These are phyloP conservation scores for Eudyptes chrysolophus DNA, from an alignment of 2,113 vertebrate species.

Conservation along the genomic window DNA sequence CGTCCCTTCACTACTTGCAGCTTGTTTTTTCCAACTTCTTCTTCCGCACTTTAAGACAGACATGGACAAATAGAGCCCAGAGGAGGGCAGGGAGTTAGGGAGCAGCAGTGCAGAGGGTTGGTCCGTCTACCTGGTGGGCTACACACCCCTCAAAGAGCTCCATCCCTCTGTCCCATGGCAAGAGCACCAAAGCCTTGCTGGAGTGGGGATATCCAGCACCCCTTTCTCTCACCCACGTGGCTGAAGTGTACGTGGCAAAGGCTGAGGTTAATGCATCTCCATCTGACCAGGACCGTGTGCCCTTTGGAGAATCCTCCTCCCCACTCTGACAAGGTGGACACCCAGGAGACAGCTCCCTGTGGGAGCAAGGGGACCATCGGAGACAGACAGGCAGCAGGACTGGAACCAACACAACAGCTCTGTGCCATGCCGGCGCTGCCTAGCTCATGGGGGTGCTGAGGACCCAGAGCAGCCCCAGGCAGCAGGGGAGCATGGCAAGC, in stretches of 20 bases:
- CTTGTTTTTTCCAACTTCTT: background rate
- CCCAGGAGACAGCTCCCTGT: background rate
- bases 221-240: background rate
- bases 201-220: accelerated
- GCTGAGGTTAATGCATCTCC: background rate
- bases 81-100: background rate
- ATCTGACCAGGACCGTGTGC: accelerated
- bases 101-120: background rate
- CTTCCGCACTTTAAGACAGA: background rate
- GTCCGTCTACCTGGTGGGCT: too few species aligned
- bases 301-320: background rate
- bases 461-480: background rate
- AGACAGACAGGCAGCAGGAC: background rate
- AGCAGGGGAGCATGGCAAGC: background rate
- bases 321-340: background rate
- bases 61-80: background rate
- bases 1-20: background rate
- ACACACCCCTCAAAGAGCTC: background rate
- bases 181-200: background rate
- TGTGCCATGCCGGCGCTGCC: background rate
- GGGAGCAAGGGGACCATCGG: accelerated
- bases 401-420: background rate
- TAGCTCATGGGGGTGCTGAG: accelerated
- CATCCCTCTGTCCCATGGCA: background rate
- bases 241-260: background rate